Conservation (phyloP, 2,888 invertebrate genomes). For the Anodontia alba region DNA sequence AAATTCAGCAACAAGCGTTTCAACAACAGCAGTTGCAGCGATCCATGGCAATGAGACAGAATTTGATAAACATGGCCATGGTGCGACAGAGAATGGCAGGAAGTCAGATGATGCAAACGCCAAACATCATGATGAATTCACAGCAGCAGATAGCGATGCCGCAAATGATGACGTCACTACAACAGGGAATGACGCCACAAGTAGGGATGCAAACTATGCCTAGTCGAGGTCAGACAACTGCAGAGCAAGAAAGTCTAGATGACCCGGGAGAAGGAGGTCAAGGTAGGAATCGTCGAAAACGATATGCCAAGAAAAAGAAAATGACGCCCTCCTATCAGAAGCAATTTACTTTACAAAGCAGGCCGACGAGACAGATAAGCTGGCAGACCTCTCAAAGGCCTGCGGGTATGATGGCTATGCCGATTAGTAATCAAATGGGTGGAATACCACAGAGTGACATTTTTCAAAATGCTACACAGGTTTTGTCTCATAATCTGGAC, state of each 20-base stretch:
- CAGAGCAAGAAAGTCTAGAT: neutral
- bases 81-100: neutral
- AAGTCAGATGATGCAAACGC: neutral
- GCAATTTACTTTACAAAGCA: neutral
- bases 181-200: neutral
- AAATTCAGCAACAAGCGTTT: neutral
- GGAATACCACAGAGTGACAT: neutral
- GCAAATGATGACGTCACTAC: neutral
- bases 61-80: slow-evolving; percentile 22
- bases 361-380: neutral
- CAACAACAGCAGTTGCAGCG: slow-evolving; percentile 21
- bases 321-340: neutral
- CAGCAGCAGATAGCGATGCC: neutral
- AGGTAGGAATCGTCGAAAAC: neutral
- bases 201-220: neutral
- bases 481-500: neutral
- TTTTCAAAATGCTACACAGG: neutral
- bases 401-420: neutral
- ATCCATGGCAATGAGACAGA: slow-evolving; percentile 16
- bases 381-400: neutral
- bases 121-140: neutral
- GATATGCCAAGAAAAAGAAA: neutral
- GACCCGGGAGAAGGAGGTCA: neutral
- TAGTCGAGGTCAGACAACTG: neutral
- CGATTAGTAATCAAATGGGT: neutral